Conservation (phyloP, 2,797 vertebrate species). For the Carcharodon carcharias region DNA sequence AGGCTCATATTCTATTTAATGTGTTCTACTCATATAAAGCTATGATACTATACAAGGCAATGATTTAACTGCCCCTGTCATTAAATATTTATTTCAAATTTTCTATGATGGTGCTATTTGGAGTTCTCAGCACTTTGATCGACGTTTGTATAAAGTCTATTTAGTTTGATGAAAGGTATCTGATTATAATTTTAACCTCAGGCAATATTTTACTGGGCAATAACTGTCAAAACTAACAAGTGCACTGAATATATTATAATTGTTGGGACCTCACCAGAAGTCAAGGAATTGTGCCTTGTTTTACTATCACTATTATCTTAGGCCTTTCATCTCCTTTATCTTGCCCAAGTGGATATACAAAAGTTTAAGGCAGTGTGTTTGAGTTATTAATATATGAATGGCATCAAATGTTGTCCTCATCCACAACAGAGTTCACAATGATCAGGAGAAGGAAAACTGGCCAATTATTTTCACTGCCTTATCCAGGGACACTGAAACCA, state of each 20-base stretch:
- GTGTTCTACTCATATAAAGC: background rate
- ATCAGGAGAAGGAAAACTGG: background rate
- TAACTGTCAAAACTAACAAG: constrained; percentile 29
- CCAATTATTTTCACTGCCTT: background rate
- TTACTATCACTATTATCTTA: background rate
- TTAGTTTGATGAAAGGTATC: background rate
- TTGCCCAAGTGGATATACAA: background rate
- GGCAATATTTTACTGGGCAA: background rate
- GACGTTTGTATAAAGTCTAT: background rate
- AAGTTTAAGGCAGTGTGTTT: background rate
- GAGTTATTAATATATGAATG: background rate
- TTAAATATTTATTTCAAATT: constrained; percentile 34
- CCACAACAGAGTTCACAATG: background rate
- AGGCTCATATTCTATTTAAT: constrained; percentile 19
- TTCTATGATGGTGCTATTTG: background rate
- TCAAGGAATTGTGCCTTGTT: background rate
- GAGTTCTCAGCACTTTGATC: constrained; percentile 24
- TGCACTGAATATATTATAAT: background rate
- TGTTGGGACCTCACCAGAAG: background rate
- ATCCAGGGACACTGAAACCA: background rate
- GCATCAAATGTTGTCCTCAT: background rate
- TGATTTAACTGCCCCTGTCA: constrained; percentile 8
- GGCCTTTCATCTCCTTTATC: background rate
- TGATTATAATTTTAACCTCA: constrained; percentile 20
- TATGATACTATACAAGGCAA: background rate